A percentile compares a stretch with the other conserved stretches of the same genome.
Conservation (phyloP, 30 jellyfish, hydroid and myxozoan genomes). For the Hydra vulgaris region DNA sequence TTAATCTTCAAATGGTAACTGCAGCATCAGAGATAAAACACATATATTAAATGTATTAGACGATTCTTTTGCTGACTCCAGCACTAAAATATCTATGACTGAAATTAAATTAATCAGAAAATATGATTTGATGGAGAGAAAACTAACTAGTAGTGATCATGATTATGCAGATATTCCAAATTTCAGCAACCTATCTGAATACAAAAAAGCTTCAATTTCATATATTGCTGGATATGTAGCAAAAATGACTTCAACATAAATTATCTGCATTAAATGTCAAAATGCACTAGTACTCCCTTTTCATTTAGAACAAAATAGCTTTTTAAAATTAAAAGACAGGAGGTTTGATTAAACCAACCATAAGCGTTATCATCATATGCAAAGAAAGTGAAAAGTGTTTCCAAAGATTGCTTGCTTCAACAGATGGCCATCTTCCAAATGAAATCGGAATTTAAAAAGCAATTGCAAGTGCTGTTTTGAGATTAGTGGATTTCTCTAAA, state of each 20-base stretch:
- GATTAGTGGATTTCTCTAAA: not conserved
- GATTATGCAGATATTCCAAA: conserved; percentile 39
- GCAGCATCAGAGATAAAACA: not conserved
- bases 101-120: conserved; percentile 28
- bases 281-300: conserved; percentile 1
- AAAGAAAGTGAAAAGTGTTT: conserved; percentile 34
- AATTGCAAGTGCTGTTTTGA: conserved; percentile 29
- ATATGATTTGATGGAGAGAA: conserved; percentile 18
- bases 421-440: conserved; percentile 51
- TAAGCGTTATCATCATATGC: conserved; percentile 40
- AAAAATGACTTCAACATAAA: conserved; percentile 11
- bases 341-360: conserved; percentile 40
- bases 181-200: conserved; percentile 22
- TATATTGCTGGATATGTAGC: conserved; percentile 48
- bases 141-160: conserved; percentile 26
- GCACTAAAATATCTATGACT: conserved; percentile 1
- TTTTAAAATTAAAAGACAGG: conserved; percentile 48
- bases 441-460: conserved; percentile 26
- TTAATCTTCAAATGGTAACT: not conserved
- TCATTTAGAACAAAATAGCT: not conserved
- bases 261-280: conserved; percentile 1
- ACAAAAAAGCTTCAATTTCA: conserved; percentile 36
- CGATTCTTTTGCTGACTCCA: not conserved
- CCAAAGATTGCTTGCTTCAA: conserved; percentile 30
- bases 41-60: not conserved